Conservation (phyloP, 2,888 invertebrate genomes). For the Caenorhabditis sp. region DNA sequence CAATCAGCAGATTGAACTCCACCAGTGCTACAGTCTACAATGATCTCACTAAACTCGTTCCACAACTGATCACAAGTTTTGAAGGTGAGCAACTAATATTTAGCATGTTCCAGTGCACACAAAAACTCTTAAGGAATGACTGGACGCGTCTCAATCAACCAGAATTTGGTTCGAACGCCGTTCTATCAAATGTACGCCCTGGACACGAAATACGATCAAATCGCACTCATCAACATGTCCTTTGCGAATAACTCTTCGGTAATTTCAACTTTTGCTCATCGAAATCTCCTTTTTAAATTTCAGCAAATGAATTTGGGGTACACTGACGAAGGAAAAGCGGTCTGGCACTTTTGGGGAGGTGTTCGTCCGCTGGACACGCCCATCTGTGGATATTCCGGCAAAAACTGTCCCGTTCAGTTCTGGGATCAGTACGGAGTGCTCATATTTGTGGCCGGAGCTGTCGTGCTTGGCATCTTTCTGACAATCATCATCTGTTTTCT, state of each 20-base stretch:
- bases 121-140: conserved; percentile 47
- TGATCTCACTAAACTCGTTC: conserved; percentile 9
- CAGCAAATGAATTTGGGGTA: conserved; percentile 15
- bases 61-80: conserved; percentile 29
- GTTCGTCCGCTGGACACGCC: conserved; percentile 53
- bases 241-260: conserved; percentile 29
- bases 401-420: conserved; percentile 54
- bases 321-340: conserved; percentile 4
- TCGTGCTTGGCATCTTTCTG: conserved; percentile 24
- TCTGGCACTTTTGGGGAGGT: conserved; percentile 45
- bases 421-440: conserved; percentile 58
- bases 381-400: conserved; percentile 58
- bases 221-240: conserved; percentile 48
- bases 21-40: conserved; percentile 19
- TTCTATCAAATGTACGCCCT: conserved; percentile 57
- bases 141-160: conserved; percentile 54
- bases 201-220: conserved; percentile 49
- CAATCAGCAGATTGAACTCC: conserved; percentile 24
- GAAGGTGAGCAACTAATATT: conserved; percentile 10
- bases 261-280: background rate
- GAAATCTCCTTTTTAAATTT: background rate
- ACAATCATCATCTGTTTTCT: conserved; percentile 2
- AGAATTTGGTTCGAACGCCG: conserved; percentile 50
- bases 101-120: background rate
- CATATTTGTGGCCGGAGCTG: conserved; percentile 42